Percentiles rank a stretch among this genome's conserved stretches.
These are phyloP conservation scores for Drosophila monieri DNA, from an alignment of 2,888 invertebrate species.

Conservation along the genomic window DNA sequence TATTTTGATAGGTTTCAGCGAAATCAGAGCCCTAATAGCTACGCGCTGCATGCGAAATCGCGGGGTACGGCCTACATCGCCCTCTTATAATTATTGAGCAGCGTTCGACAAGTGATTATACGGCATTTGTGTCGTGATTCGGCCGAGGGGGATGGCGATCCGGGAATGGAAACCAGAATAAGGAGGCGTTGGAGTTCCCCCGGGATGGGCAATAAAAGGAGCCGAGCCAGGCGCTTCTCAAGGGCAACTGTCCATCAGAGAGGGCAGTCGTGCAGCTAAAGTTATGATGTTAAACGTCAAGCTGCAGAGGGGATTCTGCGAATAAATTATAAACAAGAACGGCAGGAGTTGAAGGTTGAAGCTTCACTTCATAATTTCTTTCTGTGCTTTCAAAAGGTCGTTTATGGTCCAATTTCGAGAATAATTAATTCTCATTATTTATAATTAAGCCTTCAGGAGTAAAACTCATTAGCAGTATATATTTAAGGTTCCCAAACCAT, in stretches of 20 bases:
- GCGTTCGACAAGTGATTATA: conserved; percentile 80
- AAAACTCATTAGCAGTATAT: too few species aligned
- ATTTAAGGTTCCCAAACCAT: background rate
- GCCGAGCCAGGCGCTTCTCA: conserved; percentile 38
- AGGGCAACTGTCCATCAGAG: conserved; percentile 56
- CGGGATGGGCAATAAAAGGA: background rate
- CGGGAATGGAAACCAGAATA: conserved; percentile 6
- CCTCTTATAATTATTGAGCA: conserved; percentile 75
- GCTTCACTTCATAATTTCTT: background rate
- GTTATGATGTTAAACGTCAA: conserved; percentile 55
- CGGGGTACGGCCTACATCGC: conserved; percentile 24
- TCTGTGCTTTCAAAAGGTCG: background rate
- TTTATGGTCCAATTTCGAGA: background rate
- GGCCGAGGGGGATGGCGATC: conserved; percentile 44
- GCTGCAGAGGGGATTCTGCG: conserved; percentile 50
- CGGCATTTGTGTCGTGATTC: conserved; percentile 74
- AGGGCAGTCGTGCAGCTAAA: conserved; percentile 12
- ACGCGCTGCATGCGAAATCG: conserved; percentile 64
- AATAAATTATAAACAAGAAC: conserved; percentile 52
- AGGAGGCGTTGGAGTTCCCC: conserved; percentile 2
- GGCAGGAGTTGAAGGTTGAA: background rate
- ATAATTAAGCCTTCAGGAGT: too few species aligned
- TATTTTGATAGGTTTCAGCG: conserved; percentile 79
- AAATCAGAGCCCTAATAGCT: conserved; percentile 75
- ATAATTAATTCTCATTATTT: background rate